These are phyloP conservation scores for Rhynchopsitta pachyrhyncha DNA, from an alignment of 2,113 vertebrate genomes.

Conservation along the genomic window DNA sequence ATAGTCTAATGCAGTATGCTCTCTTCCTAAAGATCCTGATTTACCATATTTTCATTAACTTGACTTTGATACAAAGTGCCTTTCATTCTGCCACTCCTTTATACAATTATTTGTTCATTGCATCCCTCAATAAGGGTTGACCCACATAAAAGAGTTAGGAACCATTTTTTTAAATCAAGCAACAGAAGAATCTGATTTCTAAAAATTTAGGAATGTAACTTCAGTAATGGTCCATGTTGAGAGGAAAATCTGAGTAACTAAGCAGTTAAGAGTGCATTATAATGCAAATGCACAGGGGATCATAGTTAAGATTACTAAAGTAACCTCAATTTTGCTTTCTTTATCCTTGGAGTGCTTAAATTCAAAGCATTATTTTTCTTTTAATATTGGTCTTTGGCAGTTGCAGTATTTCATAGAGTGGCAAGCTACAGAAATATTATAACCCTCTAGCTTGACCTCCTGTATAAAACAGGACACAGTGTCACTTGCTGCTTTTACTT, in stretches of 20 bases:
- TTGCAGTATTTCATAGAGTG: background rate
- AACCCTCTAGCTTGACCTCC: background rate
- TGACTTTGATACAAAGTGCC: background rate
- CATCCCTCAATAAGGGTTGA: background rate
- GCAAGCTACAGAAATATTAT: background rate
- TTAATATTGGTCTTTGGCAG: background rate
- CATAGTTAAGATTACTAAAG: background rate
- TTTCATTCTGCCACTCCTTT: background rate
- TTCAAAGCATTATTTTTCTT: constrained; percentile 25
- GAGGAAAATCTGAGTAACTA: background rate
- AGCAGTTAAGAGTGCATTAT: background rate
- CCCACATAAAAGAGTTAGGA: background rate
- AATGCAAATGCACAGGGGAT: constrained; percentile 4
- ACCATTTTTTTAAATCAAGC: background rate
- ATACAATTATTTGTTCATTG: background rate
- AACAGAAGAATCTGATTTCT: background rate
- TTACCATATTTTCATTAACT: background rate
- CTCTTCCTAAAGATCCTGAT: background rate
- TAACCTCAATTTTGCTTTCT: constrained; percentile 13
- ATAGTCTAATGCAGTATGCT: background rate
- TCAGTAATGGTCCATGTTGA: background rate
- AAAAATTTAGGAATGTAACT: background rate
- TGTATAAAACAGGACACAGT: background rate
- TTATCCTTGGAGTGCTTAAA: background rate
- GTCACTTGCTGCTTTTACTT: background rate